A percentile compares a stretch with the other conserved stretches of the same genome.
phyloP scores from a whole-genome alignment of 37 sponge, comb jelly and placozoan species.

The Chondrosia reniformis region DNA sequence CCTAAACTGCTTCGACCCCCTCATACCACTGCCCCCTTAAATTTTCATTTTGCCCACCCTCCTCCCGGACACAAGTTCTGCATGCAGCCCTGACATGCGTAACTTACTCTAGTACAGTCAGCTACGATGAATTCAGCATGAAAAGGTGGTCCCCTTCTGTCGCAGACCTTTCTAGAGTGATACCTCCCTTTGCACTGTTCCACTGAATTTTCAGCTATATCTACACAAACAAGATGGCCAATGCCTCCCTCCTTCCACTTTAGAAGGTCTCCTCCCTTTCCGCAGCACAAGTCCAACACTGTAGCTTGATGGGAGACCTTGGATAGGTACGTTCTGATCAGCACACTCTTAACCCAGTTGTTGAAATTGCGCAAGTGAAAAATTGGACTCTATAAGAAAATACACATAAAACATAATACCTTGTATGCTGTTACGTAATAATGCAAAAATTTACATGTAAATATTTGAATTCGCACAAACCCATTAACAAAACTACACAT shows the following conservation, averaged over 20 bases:
- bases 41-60: too few species aligned
- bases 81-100: not conserved
- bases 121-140: constrained; percentile 83
- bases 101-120: constrained; percentile 81
- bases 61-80: too few species aligned
- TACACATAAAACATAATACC: not conserved
- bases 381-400: constrained; percentile 68
- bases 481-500: not conserved
- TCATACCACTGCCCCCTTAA: too few species aligned
- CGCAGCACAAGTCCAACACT: constrained; percentile 96
- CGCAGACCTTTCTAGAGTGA: constrained; percentile 16
- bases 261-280: constrained; percentile 96
- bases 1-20: too few species aligned
- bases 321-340: constrained; percentile 70
- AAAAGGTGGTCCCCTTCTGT: constrained; percentile 32
- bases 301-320: constrained; percentile 11
- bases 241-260: constrained; percentile 95
- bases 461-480: too few species aligned
- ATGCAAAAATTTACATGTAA: too few species aligned
- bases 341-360: constrained; percentile 99
- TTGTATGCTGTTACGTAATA: too few species aligned
- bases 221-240: constrained; percentile 76
- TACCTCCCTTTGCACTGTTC: constrained; percentile 61
- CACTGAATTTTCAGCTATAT: constrained; percentile 86
- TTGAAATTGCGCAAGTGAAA: constrained; percentile 92